phyloP scores from a whole-genome alignment of 2,888 invertebrate species.

The Drosophila neotestacea region DNA sequence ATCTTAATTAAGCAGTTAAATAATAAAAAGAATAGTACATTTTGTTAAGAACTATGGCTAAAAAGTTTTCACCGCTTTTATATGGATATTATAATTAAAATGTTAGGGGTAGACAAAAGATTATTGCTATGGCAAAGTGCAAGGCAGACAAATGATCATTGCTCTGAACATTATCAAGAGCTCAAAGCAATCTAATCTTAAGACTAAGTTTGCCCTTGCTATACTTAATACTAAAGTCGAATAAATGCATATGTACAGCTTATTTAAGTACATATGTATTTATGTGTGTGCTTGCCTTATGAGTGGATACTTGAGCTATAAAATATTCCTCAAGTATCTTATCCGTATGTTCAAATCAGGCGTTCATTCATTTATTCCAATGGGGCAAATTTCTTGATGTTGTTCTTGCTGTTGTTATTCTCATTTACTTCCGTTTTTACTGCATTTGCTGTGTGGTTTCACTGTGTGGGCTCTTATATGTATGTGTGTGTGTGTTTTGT shows the following conservation, averaged over 20 bases:
- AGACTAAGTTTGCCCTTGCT: conserved; percentile 10
- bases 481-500: conserved; percentile 33
- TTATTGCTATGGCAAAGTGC: conserved; percentile 17
- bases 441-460: conserved; percentile 59
- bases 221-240: conserved; percentile 1
- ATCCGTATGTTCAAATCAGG: conserved; percentile 74
- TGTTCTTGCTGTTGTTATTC: conserved; percentile 43
- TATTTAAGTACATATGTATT: not conserved
- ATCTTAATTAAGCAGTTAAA: too few relatives aligned
- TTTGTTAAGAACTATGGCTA: too few relatives aligned
- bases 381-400: conserved; percentile 36
- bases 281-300: conserved; percentile 12
- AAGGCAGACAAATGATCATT: conserved; percentile 14
- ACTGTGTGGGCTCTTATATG: conserved; percentile 6
- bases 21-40: too few relatives aligned
- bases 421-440: conserved; percentile 75
- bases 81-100: not conserved
- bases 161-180: conserved; percentile 3
- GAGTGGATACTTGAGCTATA: conserved; percentile 52
- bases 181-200: conserved; percentile 17
- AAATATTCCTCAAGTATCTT: conserved; percentile 66
- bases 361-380: conserved; percentile 67
- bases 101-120: conserved; percentile 4
- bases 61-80: too few relatives aligned
- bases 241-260: conserved; percentile 5